Percentiles rank a stretch among this genome's conserved stretches.
Evolutionary conservation across 2,113 vertebrate species (phyloP).

Genomic region (Peromyscus polionotus): DNA sequence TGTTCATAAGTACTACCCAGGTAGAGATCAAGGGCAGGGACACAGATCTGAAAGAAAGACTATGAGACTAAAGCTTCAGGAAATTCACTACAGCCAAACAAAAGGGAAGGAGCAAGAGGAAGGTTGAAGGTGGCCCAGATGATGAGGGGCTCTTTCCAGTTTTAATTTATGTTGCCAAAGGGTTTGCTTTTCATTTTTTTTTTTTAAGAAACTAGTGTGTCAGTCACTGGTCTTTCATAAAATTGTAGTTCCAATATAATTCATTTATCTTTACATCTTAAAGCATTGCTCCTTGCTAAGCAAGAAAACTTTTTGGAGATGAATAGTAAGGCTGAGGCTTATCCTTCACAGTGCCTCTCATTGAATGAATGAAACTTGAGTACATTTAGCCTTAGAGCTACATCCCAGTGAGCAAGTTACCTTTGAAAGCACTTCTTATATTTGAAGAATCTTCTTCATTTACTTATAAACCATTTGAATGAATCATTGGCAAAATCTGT

Average conservation of each 20-base stretch:
- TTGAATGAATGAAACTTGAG: not conserved
- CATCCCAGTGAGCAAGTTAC: not conserved
- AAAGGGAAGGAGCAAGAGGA: no score
- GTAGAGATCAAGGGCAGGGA: not conserved
- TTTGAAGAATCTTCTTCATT: not conserved
- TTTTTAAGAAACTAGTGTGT: not conserved
- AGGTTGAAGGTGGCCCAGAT: not conserved
- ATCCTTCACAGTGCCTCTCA: not conserved
- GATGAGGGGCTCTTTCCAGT: not conserved
- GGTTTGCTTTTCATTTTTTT: conserved; percentile 16
- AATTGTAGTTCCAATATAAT: not conserved
- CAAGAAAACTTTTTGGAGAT: not conserved
- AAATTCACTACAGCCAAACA: not conserved
- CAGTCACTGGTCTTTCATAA: not conserved
- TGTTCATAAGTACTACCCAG: not conserved
- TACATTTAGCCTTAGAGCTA: not conserved
- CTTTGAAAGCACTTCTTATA: not conserved
- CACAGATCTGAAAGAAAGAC: not conserved
- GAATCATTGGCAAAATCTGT: not conserved
- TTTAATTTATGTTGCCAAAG: not conserved
- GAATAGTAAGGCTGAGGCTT: not conserved
- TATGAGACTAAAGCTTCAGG: not conserved
- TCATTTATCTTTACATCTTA: not conserved
- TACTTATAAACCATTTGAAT: not conserved
- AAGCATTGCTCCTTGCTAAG: not conserved